Conservation (phyloP, 2,888 invertebrate species). For the Acanthosepion esculentum region DNA sequence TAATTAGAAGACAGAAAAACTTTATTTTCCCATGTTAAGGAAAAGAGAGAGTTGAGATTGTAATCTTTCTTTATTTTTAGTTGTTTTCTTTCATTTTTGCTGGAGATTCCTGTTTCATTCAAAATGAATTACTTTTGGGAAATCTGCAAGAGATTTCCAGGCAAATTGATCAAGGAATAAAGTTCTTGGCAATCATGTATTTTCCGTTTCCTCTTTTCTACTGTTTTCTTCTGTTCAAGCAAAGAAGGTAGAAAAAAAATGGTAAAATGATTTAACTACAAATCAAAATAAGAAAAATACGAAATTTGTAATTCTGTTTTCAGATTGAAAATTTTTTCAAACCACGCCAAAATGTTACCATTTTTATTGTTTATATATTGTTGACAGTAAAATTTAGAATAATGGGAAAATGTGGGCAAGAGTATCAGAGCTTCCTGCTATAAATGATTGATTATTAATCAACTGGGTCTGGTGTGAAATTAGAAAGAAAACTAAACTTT, state of each 20-base stretch:
- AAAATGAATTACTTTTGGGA: slow-evolving; percentile 33
- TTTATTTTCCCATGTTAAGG: not conserved
- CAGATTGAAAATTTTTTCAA: not conserved
- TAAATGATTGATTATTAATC: slow-evolving; percentile 11
- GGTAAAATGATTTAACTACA: not conserved
- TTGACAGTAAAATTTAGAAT: not conserved
- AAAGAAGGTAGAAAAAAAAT: not conserved
- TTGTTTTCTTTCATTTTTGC: not conserved
- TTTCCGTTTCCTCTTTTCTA: not conserved
- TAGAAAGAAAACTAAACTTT: not conserved
- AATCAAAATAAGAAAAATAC: not conserved
- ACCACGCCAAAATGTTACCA: not conserved
- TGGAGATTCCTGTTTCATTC: slow-evolving; percentile 21
- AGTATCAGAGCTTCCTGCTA: not conserved
- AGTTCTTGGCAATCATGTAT: slow-evolving; percentile 6
- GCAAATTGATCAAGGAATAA: slow-evolving; percentile 20
- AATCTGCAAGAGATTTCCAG: not conserved
- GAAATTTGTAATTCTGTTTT: not conserved
- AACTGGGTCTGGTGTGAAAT: not conserved
- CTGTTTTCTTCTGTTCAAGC: not conserved
- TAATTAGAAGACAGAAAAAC: not conserved
- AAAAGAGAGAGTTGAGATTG: not conserved
- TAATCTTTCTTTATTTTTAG: not conserved
- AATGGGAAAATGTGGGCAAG: not conserved
- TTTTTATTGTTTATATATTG: not conserved